Conservation (phyloP, 2,888 invertebrate genomes). For the Drosophila hamatofila region DNA sequence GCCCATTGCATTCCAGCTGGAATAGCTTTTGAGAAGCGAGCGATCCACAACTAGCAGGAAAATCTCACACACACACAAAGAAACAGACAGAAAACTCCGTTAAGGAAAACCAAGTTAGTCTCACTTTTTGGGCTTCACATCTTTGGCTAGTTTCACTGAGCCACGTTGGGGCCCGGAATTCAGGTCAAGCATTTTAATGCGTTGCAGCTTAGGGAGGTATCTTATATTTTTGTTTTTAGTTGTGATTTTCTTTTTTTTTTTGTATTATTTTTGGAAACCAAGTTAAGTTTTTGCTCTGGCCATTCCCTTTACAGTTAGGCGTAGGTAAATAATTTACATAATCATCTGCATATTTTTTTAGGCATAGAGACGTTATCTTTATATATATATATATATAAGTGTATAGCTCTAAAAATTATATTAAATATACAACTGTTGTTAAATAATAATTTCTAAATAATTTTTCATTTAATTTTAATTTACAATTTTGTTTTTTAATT, state of each 20-base stretch:
- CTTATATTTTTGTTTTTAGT: not conserved
- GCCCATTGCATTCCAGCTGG: constrained; percentile 33
- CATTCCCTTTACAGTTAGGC: constrained; percentile 37
- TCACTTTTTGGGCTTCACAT: constrained; percentile 47
- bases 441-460: not conserved
- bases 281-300: constrained; percentile 1
- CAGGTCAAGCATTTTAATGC: constrained; percentile 65
- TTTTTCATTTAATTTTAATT: too few species aligned
- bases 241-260: not conserved
- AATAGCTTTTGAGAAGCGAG: constrained; percentile 20
- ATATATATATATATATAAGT: not conserved
- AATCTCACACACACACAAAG: constrained; percentile 23
- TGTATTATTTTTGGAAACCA: constrained; percentile 23
- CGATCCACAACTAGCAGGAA: constrained; percentile 44
- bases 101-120: constrained; percentile 41
- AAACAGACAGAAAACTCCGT: constrained; percentile 23
- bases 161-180: constrained; percentile 46
- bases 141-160: constrained; percentile 32
- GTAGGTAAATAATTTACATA: constrained; percentile 10
- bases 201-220: constrained; percentile 44
- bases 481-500: too few species aligned
- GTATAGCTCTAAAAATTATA: not conserved
- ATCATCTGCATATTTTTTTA: not conserved
- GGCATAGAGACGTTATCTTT: not conserved
- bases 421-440: too few species aligned